Conservation (phyloP, 2,797 vertebrate genomes). For the Ataeniobius toweri region DNA sequence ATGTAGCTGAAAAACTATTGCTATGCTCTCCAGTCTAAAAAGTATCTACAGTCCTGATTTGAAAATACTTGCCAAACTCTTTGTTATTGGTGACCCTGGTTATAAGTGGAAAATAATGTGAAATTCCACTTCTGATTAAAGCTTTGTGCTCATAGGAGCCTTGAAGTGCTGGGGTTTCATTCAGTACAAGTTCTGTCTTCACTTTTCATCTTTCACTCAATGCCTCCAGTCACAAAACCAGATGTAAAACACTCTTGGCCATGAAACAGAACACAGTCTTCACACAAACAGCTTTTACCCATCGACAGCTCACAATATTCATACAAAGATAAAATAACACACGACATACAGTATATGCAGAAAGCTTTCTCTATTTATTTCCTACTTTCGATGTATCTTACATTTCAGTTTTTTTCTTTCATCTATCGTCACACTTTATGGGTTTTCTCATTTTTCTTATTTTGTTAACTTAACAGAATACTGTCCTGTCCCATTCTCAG, state of each 20-base stretch:
- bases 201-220: conserved; percentile 6
- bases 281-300: not conserved
- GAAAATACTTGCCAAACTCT: not conserved
- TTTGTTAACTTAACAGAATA: conserved; percentile 11
- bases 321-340: not conserved
- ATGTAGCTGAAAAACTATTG: not conserved
- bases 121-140: conserved; percentile 40
- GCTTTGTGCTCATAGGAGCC: conserved; percentile 11
- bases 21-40: not conserved
- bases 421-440: not conserved
- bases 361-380: not conserved
- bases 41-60: not conserved
- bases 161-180: conserved; percentile 7
- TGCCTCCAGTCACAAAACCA: conserved; percentile 12
- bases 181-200: conserved; percentile 10
- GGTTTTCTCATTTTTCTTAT: conserved; percentile 1
- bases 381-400: not conserved
- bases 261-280: conserved; percentile 7
- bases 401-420: not conserved
- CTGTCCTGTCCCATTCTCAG: not conserved
- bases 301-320: not conserved
- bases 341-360: not conserved
- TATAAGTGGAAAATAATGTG: conserved; percentile 17
- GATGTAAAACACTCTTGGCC: conserved; percentile 14
- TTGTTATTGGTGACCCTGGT: conserved; percentile 9